Evolutionary conservation across 2,113 vertebrate species (phyloP).

Genomic region (Nematolebias whitei): DNA sequence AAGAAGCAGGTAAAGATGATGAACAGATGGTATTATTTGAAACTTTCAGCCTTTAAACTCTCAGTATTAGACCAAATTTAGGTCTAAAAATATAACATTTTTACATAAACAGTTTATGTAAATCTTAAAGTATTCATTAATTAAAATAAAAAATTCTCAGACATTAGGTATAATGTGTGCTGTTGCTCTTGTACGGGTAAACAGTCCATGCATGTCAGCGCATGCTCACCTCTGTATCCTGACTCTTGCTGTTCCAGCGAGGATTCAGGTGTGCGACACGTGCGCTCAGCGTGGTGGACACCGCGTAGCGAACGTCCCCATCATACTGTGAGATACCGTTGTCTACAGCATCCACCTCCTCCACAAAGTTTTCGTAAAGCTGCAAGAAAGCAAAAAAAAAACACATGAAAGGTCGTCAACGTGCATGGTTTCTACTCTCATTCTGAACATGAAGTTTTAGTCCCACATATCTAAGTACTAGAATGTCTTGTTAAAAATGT

Average conservation of each 20-base stretch:
- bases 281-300: constrained; percentile 87
- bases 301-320: constrained; percentile 85
- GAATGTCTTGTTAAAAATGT: too few species aligned
- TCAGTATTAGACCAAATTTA: too few species aligned
- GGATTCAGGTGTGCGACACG: constrained; percentile 90
- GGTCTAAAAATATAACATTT: too few species aligned
- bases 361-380: constrained; percentile 95
- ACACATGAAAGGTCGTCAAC: constrained; percentile 4
- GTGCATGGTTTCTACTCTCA: not conserved
- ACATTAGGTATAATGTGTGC: not conserved
- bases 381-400: constrained; percentile 51
- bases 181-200: not conserved
- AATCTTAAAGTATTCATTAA: too few species aligned
- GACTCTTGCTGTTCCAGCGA: constrained; percentile 88
- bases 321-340: constrained; percentile 91
- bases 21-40: too few species aligned
- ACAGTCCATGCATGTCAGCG: not conserved
- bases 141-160: too few species aligned
- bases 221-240: constrained; percentile 81
- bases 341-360: constrained; percentile 93
- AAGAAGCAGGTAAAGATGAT: too few species aligned
- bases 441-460: not conserved
- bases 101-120: too few species aligned
- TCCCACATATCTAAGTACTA: not conserved
- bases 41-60: too few species aligned